A percentile compares a stretch with the other conserved stretches of the same genome.
These are phyloP conservation scores for Barnardius zonarius DNA, from an alignment of 2,113 vertebrate genomes.

Conservation along the genomic window DNA sequence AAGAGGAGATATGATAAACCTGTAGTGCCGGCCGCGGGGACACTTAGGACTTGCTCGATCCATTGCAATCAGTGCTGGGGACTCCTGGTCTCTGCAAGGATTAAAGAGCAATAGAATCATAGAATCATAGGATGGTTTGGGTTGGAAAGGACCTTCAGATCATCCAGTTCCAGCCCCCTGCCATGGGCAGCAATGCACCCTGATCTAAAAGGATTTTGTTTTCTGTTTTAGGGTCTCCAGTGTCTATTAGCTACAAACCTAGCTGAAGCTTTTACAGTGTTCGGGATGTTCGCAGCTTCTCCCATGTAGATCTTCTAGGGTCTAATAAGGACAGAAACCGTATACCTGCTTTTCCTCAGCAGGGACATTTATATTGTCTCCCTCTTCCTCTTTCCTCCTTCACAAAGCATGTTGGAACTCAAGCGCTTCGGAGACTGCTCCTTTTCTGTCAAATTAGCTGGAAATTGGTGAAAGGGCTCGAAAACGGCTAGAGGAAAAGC, in stretches of 20 bases:
- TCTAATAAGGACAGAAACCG: background rate
- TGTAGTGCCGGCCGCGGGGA: background rate
- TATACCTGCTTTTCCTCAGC: background rate
- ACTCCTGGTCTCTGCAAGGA: background rate
- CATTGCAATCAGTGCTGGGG: accelerated
- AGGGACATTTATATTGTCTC: background rate
- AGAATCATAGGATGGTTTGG: background rate
- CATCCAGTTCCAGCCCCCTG: background rate
- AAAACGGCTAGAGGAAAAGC: background rate
- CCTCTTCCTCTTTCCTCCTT: background rate
- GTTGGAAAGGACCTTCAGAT: background rate
- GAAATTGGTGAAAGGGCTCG: background rate
- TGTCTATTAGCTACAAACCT: background rate
- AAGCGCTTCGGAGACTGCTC: background rate
- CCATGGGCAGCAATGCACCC: background rate
- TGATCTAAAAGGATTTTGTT: background rate
- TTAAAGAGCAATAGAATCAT: background rate
- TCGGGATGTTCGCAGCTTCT: background rate
- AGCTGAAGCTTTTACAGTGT: background rate
- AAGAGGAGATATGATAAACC: background rate
- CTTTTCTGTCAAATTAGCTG: background rate
- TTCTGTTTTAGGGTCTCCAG: background rate
- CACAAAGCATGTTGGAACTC: background rate
- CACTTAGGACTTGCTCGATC: background rate
- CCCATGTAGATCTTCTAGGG: background rate